Evolutionary conservation across 2,113 vertebrate genomes (phyloP), one percentile per base, ranked within the genome.

Genomic region (Scalopus aquaticus): DNA sequence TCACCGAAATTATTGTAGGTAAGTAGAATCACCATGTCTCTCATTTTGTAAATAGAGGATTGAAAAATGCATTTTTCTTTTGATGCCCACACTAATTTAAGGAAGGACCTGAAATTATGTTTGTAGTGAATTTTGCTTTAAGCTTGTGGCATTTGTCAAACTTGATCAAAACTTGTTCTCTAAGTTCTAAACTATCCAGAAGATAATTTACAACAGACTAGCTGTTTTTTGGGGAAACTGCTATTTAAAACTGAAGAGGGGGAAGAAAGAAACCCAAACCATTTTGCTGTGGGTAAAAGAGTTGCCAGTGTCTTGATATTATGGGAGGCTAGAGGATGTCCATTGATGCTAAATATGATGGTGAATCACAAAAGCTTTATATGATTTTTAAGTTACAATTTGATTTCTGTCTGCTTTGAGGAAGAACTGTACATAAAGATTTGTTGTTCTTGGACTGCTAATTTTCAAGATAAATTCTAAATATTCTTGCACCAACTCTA

Each of bases 1-100:
- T 20, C 30, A 92, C 95, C 97, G 97, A 95, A 94, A 95, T 72
- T 72, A 97, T 97, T 96, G 92, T 96, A 97, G 89, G 92, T 90
- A 5, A 44, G 51, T 92, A 96, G 96, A 98, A 95, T 80, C 6
- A 70, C 84, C 95, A 96, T 87, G 97, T 97, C 84, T 96, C 97
- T 98, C 65, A 96, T 91, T 67, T 95, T 94, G 96, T 96, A 96
- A 93, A 93, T 85, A 95, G 95, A 76, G 97, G 69, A 89, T 96
- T 97, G 87, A 97, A 96, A 96, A 95, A 74, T 78, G 2, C 44
- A 96, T 95, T 97, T 97, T 95, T 74, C 44, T 90, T 97, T 93
- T 91, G 60, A 92, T 65, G 70, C 89, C 32, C 39, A 70, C 69
- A 46, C 2, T 54, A 70, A 69, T 37, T 37, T 30, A 73, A n/a